Base-by-base conservation (phyloP, 2,113 vertebrate genomes). In the Platysteira castanea region DNA sequence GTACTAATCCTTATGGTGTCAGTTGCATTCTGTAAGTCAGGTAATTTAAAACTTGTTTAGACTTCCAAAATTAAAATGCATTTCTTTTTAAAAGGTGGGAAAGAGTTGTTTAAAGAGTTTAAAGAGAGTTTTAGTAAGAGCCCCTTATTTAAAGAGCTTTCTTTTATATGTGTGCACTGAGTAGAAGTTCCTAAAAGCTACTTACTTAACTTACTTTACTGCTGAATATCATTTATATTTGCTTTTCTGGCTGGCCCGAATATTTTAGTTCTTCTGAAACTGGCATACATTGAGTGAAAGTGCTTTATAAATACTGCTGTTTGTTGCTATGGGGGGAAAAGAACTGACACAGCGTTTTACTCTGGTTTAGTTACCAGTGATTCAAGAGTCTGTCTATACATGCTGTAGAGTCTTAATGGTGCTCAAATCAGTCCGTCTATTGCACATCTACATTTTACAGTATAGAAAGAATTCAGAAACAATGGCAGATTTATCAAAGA, bases 181-280 rank as follows among this genome's bases (percentile, higher is more conserved):
- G 44, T n/a, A 42, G 41, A 76, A 85, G 23, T 64, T 85, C 68
- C 37, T 79, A 83, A 49, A 4, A 73, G 15, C 31, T 83, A 4
- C n/a, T 77, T 53, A 47, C 1, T 0, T 47, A 53, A 39, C 11
- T 71, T 63, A 42, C 1, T 0, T 61, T 67, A 30, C 11, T 78
- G 15, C 16, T 75, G 33, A 93, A 75, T 79, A 30, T 75, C 3
- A 31, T 56, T 75, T 84, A 4, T 75, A 16, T 73, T 85, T 85
- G 26, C 42, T 69, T 81, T 86, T 73, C 35, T 85, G 24, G 4
- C 39, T 80, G 27, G 7, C 4, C 54, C 39, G 44, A 89, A 20
- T 74, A 78, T 71, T 94, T 56, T n/a, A 28, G 18, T 84, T 94
- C 33, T 83, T 57, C 76, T 73, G 70, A 87, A 91, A 67, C 20